Evolutionary conservation across 2,113 vertebrate species (phyloP).

Genomic region (Balaeniceps rex): DNA sequence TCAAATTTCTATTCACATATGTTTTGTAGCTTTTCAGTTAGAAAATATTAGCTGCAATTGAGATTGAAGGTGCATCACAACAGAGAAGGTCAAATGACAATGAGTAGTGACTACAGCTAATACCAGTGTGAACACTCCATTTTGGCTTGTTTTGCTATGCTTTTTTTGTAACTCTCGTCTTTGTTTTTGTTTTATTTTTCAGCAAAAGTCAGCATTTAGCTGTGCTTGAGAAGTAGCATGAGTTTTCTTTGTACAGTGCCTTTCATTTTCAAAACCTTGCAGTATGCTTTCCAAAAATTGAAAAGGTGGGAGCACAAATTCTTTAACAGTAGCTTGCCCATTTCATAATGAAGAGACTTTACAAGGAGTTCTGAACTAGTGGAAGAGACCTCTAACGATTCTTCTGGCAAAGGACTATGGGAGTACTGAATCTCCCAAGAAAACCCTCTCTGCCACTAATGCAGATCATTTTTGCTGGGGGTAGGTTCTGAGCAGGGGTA

Average conservation of each 20-base stretch:
- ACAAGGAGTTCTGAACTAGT: not conserved
- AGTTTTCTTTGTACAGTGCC: not conserved
- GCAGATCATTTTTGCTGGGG: not conserved
- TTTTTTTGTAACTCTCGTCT: not conserved
- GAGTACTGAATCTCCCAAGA: not conserved
- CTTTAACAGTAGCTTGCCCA: not conserved
- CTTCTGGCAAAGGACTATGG: not conserved
- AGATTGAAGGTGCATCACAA: not conserved
- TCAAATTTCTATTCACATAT: not conserved
- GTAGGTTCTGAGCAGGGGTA: not conserved
- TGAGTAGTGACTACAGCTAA: not conserved
- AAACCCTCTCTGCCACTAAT: not conserved
- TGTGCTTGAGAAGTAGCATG: not conserved
- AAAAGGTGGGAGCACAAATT: not conserved
- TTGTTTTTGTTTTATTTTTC: not conserved
- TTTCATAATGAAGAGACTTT: not conserved
- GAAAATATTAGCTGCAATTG: not conserved
- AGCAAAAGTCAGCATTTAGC: not conserved
- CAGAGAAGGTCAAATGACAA: not conserved
- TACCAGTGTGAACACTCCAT: not conserved
- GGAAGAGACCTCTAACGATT: not conserved
- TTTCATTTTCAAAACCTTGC: not conserved
- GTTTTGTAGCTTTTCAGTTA: not conserved
- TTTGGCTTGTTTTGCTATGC: not conserved
- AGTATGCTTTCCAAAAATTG: not conserved